Conservation (phyloP, 2,113 vertebrate genomes). For the Semnornis frantzii region DNA sequence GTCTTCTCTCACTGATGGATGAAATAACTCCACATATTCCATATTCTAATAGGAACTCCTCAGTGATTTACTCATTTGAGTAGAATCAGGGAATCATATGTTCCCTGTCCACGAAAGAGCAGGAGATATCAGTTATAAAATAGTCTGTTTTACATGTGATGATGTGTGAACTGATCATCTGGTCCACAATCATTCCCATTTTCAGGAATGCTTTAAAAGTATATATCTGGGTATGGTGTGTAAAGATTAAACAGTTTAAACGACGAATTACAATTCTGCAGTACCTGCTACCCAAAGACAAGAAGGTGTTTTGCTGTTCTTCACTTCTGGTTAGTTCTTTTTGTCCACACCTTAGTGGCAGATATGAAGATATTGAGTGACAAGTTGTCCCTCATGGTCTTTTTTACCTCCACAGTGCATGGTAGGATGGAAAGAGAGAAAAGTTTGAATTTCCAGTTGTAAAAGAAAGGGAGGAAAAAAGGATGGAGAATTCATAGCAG, state of each 20-base stretch:
- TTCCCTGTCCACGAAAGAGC: neutral
- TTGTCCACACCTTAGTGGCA: neutral
- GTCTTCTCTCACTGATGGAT: neutral
- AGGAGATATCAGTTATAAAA: neutral
- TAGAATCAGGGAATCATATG: neutral
- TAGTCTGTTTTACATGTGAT: rapidly evolving
- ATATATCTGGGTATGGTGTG: too few species aligned
- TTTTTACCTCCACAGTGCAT: too few species aligned
- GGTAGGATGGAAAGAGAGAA: too few species aligned
- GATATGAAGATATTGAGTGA: too few species aligned
- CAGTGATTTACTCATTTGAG: neutral
- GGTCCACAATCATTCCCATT: neutral
- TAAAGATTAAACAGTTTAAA: neutral
- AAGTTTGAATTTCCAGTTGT: too few species aligned
- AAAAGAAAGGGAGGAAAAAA: too few species aligned
- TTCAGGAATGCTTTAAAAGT: too few species aligned
- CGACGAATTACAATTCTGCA: neutral
- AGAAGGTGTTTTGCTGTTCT: neutral
- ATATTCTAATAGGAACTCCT: neutral
- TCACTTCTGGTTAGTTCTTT: neutral
- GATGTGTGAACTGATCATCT: neutral
- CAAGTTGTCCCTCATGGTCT: too few species aligned
- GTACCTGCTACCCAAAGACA: neutral
- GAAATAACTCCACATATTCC: neutral
- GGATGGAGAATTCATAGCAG: neutral